phyloP scores from a whole-genome alignment of 37 sponge, comb jelly and placozoan genomes.

The Chondrosia reniformis region DNA sequence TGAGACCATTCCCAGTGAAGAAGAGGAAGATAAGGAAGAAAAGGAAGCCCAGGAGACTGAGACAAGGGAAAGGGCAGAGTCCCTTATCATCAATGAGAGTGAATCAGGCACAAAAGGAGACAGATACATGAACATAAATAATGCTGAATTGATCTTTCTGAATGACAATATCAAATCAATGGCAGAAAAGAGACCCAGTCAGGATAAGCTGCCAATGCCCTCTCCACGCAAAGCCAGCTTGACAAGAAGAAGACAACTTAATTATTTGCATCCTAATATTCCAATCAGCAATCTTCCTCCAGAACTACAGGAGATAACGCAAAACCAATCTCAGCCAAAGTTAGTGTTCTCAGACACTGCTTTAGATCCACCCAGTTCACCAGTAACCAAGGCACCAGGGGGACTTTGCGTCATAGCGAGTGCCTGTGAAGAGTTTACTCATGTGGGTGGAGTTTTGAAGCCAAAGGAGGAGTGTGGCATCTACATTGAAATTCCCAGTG shows the following conservation, averaged over 20 bases:
- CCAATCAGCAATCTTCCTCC: not conserved
- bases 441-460: constrained; percentile 45
- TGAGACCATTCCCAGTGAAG: not conserved
- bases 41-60: not conserved
- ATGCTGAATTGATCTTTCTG: not conserved
- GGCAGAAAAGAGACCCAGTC: not conserved
- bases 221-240: constrained; percentile 16
- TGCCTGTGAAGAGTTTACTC: constrained; percentile 33
- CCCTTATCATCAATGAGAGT: not conserved
- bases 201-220: constrained; percentile 11
- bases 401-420: constrained; percentile 2
- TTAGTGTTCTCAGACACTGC: not conserved
- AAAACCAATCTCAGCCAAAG: not conserved
- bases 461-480: constrained; percentile 40
- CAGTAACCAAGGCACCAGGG: not conserved
- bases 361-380: not conserved
- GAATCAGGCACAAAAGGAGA: not conserved
- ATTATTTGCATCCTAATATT: constrained; percentile 1
- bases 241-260: not conserved
- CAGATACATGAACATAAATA: constrained; percentile 1
- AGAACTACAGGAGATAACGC: not conserved
- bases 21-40: not conserved
- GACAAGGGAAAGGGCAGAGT: not conserved
- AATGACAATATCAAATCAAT: not conserved
- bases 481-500: constrained; percentile 54